Evolutionary conservation across 1,140 invertebrate species (phyloP).

Genomic region (Xylocopa sonorina): DNA sequence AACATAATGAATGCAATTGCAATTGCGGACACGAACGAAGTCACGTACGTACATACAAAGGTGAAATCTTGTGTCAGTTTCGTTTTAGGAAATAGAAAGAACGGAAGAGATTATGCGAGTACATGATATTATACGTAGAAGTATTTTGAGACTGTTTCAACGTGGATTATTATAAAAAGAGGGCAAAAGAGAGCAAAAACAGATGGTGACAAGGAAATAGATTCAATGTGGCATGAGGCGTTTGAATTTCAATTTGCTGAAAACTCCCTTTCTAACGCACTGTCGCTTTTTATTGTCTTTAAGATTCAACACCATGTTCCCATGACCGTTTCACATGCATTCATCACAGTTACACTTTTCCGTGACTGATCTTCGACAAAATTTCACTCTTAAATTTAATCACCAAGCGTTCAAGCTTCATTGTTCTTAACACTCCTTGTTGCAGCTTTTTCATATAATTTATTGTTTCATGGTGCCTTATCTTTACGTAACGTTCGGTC

Average conservation of each 20-base stretch:
- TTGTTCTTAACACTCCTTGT: background rate
- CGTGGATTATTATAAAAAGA: too few species aligned
- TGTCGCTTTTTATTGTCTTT: conserved; percentile 29
- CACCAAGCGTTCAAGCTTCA: background rate
- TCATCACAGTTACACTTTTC: background rate
- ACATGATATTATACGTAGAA: background rate
- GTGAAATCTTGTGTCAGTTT: conserved; percentile 17
- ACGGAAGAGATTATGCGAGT: background rate
- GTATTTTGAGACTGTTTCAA: background rate
- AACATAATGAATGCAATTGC: conserved; percentile 14
- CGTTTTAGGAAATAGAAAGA: conserved; percentile 16
- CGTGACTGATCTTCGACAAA: conserved; percentile 5
- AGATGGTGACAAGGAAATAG: background rate
- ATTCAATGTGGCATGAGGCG: background rate
- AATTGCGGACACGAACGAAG: background rate
- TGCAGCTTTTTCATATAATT: background rate
- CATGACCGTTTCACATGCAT: conserved; percentile 44
- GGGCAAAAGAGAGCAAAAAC: background rate
- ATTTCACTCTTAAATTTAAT: conserved; percentile 10
- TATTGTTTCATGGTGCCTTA: background rate
- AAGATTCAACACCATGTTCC: conserved; percentile 39
- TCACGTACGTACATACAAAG: conserved; percentile 13
- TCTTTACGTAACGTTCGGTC: background rate
- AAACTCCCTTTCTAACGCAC: conserved; percentile 35
- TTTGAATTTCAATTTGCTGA: conserved; percentile 18